Conservation (phyloP, 2,888 invertebrate species). For the Eupithecia subfuscata region DNA sequence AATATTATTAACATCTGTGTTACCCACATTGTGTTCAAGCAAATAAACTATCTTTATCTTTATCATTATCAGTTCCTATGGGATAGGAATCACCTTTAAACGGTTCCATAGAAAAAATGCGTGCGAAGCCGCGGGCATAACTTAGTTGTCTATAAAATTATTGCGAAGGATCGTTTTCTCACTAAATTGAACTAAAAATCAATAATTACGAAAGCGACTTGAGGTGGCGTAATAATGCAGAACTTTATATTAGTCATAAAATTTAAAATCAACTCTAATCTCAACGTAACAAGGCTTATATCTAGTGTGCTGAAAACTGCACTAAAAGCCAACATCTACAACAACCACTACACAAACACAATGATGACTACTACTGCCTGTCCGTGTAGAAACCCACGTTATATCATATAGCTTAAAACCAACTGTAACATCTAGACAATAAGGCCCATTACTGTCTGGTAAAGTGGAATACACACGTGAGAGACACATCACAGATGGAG, state of each 20-base stretch:
- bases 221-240: neutral
- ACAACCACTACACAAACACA: too few species aligned
- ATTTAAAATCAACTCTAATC: neutral
- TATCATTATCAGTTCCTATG: too few species aligned
- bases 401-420: neutral
- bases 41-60: too few species aligned
- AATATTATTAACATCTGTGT: too few species aligned
- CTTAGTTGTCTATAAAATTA: too few species aligned
- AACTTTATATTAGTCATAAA: neutral
- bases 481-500: too few species aligned
- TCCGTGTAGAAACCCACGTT: neutral
- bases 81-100: too few species aligned
- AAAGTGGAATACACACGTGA: constrained; percentile 41
- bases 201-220: neutral
- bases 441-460: constrained; percentile 46
- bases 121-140: too few species aligned
- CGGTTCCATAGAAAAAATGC: too few species aligned
- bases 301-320: neutral
- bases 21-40: too few species aligned
- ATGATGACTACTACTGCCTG: neutral
- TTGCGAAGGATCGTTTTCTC: too few species aligned
- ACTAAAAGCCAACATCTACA: neutral
- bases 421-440: constrained; percentile 10
- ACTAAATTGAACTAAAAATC: neutral
- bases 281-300: neutral